Conservation (phyloP, 2,797 vertebrate species). For the Telmatherina bonti region DNA sequence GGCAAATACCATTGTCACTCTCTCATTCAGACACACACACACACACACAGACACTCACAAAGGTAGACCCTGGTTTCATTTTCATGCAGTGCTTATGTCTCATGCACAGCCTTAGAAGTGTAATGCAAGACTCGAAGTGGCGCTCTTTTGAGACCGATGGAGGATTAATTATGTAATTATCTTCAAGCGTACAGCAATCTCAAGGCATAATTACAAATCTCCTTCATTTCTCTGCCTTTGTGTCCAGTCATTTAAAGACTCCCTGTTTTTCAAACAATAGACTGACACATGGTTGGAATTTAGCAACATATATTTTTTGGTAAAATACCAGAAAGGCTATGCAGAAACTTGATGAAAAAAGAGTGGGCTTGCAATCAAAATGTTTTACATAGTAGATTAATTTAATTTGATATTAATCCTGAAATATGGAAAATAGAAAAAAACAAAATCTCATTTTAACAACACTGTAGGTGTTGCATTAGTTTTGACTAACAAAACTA, state of each 20-base stretch:
- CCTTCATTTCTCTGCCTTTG: slow-evolving; percentile 66
- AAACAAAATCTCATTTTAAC: slow-evolving; percentile 9
- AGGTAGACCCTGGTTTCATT: slow-evolving; percentile 13
- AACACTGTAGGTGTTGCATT: not conserved
- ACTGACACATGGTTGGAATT: slow-evolving; percentile 57
- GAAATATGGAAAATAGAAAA: not conserved
- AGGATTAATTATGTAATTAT: slow-evolving; percentile 81
- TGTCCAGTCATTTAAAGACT: slow-evolving; percentile 64
- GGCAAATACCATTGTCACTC: too few relatives aligned
- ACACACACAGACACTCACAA: not conserved
- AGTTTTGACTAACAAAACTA: slow-evolving; percentile 25
- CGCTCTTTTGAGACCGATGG: slow-evolving; percentile 63
- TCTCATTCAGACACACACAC: too few relatives aligned
- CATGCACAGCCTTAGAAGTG: slow-evolving; percentile 38
- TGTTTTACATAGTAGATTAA: not conserved
- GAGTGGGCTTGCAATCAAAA: slow-evolving; percentile 10
- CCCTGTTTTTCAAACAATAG: slow-evolving; percentile 65
- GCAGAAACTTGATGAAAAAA: slow-evolving; percentile 19
- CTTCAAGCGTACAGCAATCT: slow-evolving; percentile 65
- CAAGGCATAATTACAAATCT: slow-evolving; percentile 72
- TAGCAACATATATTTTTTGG: slow-evolving; percentile 45
- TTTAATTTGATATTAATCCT: slow-evolving; percentile 17
- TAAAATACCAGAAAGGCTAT: slow-evolving; percentile 31
- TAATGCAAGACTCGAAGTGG: slow-evolving; percentile 42
- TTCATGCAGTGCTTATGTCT: slow-evolving; percentile 30